These are phyloP conservation scores for Brachyhypopomus occidentalis DNA, from an alignment of 2,113 vertebrate genomes.

Conservation along the genomic window DNA sequence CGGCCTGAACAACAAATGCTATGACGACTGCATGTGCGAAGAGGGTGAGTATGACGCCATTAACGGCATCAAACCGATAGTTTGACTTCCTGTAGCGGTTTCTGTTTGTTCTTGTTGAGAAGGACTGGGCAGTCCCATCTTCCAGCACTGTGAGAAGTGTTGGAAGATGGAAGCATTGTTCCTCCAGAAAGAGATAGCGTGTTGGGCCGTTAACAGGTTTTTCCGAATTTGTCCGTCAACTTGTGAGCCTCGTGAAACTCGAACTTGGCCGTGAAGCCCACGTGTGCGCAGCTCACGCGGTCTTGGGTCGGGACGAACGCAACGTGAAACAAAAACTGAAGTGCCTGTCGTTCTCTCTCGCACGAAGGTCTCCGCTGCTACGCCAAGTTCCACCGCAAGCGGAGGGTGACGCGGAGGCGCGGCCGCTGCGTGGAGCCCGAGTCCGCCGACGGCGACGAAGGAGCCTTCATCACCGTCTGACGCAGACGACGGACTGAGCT, in stretches of 20 bases:
- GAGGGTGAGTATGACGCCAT: constrained; percentile 81
- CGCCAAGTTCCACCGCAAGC: constrained; percentile 95
- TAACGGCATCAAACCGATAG: neutral
- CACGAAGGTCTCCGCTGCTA: constrained; percentile 89
- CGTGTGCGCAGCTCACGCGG: neutral
- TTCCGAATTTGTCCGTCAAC: too few species aligned
- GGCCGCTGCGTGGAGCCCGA: constrained; percentile 94
- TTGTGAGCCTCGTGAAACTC: too few species aligned
- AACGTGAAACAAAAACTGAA: neutral
- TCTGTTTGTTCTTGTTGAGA: neutral
- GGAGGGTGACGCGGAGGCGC: constrained; percentile 88
- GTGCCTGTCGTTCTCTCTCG: neutral
- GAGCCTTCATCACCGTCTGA: constrained; percentile 92
- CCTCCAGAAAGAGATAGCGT: too few species aligned
- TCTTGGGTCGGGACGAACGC: neutral
- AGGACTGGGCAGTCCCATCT: neutral
- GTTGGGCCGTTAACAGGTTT: too few species aligned
- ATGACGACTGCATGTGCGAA: constrained; percentile 95
- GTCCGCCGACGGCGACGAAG: constrained; percentile 82
- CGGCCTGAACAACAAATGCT: constrained; percentile 98
- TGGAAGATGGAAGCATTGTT: too few species aligned
- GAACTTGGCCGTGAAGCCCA: too few species aligned
- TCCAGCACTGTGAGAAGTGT: neutral
- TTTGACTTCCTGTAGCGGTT: neutral
- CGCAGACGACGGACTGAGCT: neutral